Conservation (phyloP, 2,797 vertebrate species). For the Loriculus beryllinus region DNA sequence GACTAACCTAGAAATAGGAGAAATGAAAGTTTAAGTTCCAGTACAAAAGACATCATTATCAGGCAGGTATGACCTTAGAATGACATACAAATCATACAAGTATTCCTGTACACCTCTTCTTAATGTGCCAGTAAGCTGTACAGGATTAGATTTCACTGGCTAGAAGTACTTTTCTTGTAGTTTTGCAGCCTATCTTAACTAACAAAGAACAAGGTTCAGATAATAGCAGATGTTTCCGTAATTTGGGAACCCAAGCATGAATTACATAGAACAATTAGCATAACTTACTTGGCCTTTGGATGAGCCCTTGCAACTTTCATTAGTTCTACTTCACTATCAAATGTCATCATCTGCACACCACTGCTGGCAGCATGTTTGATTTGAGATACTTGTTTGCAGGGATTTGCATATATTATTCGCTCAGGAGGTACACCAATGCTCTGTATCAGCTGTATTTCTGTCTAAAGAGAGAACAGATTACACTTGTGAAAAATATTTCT, state of each 20-base stretch:
- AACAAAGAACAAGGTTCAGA: background rate
- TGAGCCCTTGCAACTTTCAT: slow-evolving; percentile 94
- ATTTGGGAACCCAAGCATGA: background rate
- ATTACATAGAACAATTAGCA: background rate
- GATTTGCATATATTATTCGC: slow-evolving; percentile 97
- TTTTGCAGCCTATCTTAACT: background rate
- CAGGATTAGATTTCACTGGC: background rate
- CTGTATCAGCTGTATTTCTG: slow-evolving; percentile 93
- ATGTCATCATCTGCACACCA: slow-evolving; percentile 98
- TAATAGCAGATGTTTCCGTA: background rate
- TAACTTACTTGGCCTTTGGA: slow-evolving; percentile 92
- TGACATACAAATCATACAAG: background rate
- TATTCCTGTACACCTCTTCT: background rate
- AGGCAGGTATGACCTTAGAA: background rate
- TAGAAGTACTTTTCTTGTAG: background rate
- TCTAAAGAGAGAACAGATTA: slow-evolving; percentile 73
- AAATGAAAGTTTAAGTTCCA: background rate
- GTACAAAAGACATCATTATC: background rate
- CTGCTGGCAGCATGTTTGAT: slow-evolving; percentile 94
- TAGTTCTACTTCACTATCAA: slow-evolving; percentile 95
- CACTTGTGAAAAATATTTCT: background rate
- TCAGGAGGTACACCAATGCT: slow-evolving; percentile 88
- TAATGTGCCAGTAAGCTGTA: background rate
- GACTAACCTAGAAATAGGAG: slow-evolving; percentile 81
- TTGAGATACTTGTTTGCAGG: slow-evolving; percentile 97